Percentiles rank a stretch among this genome's conserved stretches.
These are phyloP conservation scores for Xenopus laevis DNA, from an alignment of 2,113 vertebrate species.

Conservation along the genomic window DNA sequence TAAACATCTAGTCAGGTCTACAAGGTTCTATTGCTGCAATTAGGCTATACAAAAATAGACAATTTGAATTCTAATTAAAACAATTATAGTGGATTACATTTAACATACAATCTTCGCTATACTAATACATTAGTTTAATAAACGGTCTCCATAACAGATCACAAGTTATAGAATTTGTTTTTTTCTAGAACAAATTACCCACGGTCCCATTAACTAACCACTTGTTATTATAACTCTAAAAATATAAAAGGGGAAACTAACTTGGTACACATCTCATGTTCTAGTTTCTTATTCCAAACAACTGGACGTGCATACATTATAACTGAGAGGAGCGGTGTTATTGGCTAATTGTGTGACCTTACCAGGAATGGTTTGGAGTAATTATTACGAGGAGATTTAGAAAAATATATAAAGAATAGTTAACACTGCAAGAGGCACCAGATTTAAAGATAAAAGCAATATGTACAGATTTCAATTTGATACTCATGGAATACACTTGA, in stretches of 20 bases:
- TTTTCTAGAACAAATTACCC: background rate
- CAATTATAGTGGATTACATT: conserved; percentile 71
- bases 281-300: no score
- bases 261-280: no score
- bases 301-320: no score
- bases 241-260: background rate
- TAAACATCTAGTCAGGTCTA: conserved; percentile 83
- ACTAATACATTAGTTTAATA: conserved; percentile 62
- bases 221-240: background rate
- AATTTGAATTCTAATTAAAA: conserved; percentile 71
- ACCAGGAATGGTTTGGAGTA: no score
- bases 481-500: no score
- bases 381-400: no score
- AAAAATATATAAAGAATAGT: no score
- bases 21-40: conserved; percentile 73
- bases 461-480: no score
- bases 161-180: background rate
- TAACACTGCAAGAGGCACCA: no score
- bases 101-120: conserved; percentile 72
- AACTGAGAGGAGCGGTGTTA: no score
- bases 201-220: background rate
- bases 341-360: no score
- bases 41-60: conserved; percentile 84
- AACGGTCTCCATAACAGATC: conserved; percentile 58
- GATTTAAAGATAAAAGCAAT: no score